A percentile compares a stretch with the other conserved stretches of the same genome.
phyloP scores from a whole-genome alignment of 2,888 invertebrate species.

The Leptopilina drosophilae region DNA sequence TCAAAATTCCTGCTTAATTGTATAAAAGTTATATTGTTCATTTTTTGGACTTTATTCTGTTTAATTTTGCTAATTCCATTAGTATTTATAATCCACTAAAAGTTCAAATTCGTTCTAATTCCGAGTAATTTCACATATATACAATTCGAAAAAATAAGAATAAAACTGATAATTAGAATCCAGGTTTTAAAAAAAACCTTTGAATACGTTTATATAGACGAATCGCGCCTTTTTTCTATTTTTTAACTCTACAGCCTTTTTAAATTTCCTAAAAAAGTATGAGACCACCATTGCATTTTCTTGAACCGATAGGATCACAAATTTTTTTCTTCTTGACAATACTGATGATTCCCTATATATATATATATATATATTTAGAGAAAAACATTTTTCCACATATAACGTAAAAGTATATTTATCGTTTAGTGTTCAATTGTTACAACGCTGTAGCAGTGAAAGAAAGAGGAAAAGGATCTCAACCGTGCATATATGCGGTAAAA shows the following conservation, averaged over 20 bases:
- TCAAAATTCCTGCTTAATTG: too few relatives aligned
- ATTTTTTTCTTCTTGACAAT: background rate
- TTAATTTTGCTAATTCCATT: too few relatives aligned
- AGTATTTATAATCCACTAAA: too few relatives aligned
- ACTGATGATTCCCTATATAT: background rate
- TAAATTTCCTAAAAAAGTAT: background rate
- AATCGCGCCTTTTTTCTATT: background rate
- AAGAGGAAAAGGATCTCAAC: background rate
- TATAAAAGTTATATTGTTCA: too few relatives aligned
- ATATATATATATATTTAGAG: background rate
- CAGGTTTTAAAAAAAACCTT: too few relatives aligned
- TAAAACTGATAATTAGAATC: too few relatives aligned
- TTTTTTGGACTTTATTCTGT: too few relatives aligned
- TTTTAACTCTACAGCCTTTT: background rate
- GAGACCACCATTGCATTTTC: background rate
- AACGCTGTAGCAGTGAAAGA: background rate
- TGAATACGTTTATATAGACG: too few relatives aligned
- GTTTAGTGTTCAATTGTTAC: constrained; percentile 11
- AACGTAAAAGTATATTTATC: constrained; percentile 1
- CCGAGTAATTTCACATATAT: too few relatives aligned
- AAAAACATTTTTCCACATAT: constrained; percentile 17
- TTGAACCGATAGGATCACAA: background rate
- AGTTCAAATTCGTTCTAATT: too few relatives aligned
- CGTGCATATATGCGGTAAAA: background rate
- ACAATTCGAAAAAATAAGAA: too few relatives aligned